Evolutionary conservation across 2,113 vertebrate species (phyloP).

Genomic region (Caloenas nicobarica): DNA sequence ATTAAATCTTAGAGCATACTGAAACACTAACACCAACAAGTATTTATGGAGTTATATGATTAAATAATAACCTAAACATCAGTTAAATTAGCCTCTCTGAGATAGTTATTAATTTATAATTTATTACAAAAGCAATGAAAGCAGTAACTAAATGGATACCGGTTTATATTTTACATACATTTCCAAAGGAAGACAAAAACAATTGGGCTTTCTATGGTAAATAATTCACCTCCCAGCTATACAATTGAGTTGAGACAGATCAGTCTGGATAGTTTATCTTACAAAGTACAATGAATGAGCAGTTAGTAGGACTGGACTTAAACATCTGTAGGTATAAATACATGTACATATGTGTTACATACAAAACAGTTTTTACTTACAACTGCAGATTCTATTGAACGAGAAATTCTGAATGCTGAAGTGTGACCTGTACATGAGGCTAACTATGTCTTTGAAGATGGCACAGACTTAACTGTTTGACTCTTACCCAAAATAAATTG

Average conservation of each 20-base stretch:
- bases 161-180: background rate
- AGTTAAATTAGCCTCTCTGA: background rate
- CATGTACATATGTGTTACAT: background rate
- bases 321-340: background rate
- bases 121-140: background rate
- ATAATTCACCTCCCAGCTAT: background rate
- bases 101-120: background rate
- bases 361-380: background rate
- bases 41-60: background rate
- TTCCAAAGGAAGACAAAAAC: background rate
- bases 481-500: background rate
- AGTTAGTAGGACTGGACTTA: background rate
- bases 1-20: background rate
- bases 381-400: background rate
- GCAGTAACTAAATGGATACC: background rate
- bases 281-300: background rate
- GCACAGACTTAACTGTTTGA: background rate
- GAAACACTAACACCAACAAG: background rate
- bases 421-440: background rate
- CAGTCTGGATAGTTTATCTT: background rate
- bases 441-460: background rate
- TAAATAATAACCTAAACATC: background rate
- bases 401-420: background rate
- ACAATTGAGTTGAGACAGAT: background rate
- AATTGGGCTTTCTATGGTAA: background rate